A percentile compares a stretch with the other conserved stretches of the same genome.
Evolutionary conservation across 2,797 vertebrate species (phyloP).

Genomic region (Darevskia nairensis): DNA sequence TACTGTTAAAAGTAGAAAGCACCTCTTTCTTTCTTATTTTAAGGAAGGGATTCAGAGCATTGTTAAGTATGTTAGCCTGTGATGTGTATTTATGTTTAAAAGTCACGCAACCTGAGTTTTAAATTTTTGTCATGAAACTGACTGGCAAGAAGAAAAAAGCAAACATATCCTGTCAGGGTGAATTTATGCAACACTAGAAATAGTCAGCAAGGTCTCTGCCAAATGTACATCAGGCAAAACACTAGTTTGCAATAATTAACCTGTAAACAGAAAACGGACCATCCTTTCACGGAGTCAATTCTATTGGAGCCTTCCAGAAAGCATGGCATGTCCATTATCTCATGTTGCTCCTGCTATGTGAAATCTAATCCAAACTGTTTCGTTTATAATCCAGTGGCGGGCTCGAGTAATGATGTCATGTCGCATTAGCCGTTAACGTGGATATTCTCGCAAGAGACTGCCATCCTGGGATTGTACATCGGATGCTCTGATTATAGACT

Average conservation of each 20-base stretch:
- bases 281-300: not conserved
- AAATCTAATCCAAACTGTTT: constrained; percentile 1
- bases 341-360: not conserved
- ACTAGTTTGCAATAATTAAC: not conserved
- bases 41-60: too few relatives aligned
- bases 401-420: not conserved
- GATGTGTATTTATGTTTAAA: not conserved
- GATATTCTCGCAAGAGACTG: not conserved
- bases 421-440: constrained; percentile 15
- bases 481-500: not conserved
- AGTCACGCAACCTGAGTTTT: not conserved
- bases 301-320: not conserved
- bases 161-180: too few relatives aligned
- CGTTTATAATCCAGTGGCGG: constrained; percentile 9
- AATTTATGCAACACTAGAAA: not conserved
- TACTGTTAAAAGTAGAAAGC: not conserved
- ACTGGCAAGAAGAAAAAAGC: not conserved
- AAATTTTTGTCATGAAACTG: not conserved
- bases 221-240: not conserved
- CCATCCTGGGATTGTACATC: not conserved
- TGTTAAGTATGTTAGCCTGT: not conserved
- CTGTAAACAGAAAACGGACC: constrained; percentile 5
- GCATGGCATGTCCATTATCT: constrained; percentile 11
- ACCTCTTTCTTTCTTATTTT: not conserved
- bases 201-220: not conserved